phyloP scores from a whole-genome alignment of 2,113 vertebrate species.

The Sciurus niger region DNA sequence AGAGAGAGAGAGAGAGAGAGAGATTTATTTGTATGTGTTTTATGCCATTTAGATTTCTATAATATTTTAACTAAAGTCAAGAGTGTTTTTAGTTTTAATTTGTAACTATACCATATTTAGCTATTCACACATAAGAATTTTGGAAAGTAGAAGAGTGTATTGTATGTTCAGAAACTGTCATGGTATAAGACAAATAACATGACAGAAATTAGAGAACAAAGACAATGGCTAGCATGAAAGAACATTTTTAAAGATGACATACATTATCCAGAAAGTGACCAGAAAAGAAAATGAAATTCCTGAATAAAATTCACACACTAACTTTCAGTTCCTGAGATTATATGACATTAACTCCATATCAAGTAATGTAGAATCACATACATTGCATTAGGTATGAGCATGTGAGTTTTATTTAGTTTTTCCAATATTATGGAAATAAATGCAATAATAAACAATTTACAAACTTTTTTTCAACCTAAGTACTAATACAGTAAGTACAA shows the following conservation, averaged over 20 bases:
- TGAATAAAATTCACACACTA: background rate
- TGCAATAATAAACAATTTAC: background rate
- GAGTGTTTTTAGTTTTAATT: background rate
- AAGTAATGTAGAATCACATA: background rate
- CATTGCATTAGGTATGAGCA: background rate
- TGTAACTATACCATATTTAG: background rate
- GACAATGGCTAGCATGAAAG: background rate
- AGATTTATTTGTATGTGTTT: background rate
- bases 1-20: too few relatives aligned
- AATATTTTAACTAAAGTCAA: background rate
- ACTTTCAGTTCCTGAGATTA: background rate
- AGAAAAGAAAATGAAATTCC: background rate
- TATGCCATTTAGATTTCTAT: background rate
- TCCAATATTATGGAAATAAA: background rate
- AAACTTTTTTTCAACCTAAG: conserved; percentile 5
- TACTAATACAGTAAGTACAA: background rate
- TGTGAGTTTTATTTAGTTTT: background rate
- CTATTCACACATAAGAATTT: background rate
- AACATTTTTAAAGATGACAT: background rate
- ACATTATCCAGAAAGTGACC: background rate
- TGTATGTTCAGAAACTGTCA: background rate
- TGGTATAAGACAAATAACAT: background rate
- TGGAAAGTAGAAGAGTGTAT: background rate
- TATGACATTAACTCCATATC: background rate
- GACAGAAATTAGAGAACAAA: background rate